Evolutionary conservation across 2,797 vertebrate genomes (phyloP), one percentile per base, ranked within the genome.

Genomic region (Centroberyx gerrardi): DNA sequence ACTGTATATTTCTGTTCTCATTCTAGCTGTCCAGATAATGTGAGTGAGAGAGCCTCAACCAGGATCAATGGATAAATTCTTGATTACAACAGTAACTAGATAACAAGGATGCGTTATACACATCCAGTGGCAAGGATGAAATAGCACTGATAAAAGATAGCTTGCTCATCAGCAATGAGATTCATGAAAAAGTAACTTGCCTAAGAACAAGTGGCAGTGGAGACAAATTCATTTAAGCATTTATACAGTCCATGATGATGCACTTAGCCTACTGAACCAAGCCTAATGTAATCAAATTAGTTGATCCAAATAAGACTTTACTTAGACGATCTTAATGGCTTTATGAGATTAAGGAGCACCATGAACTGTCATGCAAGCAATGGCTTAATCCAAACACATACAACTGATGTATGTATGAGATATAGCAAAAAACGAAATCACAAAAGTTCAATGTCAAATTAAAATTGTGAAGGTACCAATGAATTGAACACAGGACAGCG

Each of bases 201-300:
- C 59, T 53, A 8, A 67, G 17, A 81, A 67, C 17, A 68, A 14
- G 55, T 42, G 58, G 70, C 68, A 54, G 5, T 8, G 40, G 28
- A 60, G 58, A 56, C 56, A 70, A 68, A 74, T 76, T 83, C 3
- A 74, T 71, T 75, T 13, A 48, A 54, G 42, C 52, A 78, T 73
- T 82, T 72, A 63, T 8, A 49, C 28, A 48, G 13, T 14, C 38
- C 48, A 61, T 72, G 72, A 85, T 88, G 54, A 74, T 80, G 38
- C 46, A 29, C 27, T 14, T 4, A 2, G 22, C 71, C 36, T 61
- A 60, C 54, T 85, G 74, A 85, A 81, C 78, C 59, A 10, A 42
- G 40, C 63, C 72, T 78, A 62, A 70, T 73, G 82, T 76, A 81
- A 85, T 87, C 46, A 81, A 61, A 84, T 83, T 49, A 89, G 62